A percentile compares a stretch with the other conserved stretches of the same genome.
Evolutionary conservation across 2,797 vertebrate species (phyloP).

Genomic region (Pachyuromys duprasi): DNA sequence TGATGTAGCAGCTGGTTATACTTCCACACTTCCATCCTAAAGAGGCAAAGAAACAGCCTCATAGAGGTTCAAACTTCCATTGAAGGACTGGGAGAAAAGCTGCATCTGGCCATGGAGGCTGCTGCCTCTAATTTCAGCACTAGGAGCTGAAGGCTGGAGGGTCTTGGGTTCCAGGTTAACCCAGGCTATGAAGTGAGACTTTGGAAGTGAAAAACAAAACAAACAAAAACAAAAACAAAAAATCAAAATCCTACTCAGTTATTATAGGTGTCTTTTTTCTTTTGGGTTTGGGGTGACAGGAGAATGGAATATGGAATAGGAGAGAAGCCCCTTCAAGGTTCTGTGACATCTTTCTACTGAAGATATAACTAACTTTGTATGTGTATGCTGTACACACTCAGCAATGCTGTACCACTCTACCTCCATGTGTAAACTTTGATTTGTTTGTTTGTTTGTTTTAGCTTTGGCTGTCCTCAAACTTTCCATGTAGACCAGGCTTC

Average conservation of each 20-base stretch:
- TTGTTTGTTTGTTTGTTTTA: background rate
- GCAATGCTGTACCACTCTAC: background rate
- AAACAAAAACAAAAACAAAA: too few species aligned
- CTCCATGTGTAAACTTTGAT: background rate
- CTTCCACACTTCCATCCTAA: background rate
- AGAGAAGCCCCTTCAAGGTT: background rate
- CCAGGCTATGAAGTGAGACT: background rate
- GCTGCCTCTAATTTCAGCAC: background rate
- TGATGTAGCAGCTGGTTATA: background rate
- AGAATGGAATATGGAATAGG: background rate
- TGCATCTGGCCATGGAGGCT: background rate
- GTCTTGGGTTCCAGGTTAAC: background rate
- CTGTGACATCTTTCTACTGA: background rate
- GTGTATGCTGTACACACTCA: background rate
- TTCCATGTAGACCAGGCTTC: background rate
- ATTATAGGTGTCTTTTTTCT: background rate
- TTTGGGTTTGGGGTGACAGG: background rate
- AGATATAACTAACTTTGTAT: conserved; percentile 31
- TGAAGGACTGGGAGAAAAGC: background rate
- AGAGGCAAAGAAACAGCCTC: conserved; percentile 10
- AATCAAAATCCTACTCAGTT: background rate
- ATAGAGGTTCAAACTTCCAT: background rate
- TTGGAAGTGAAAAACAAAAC: background rate
- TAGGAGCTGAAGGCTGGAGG: background rate
- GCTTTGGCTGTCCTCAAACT: background rate